phyloP scores from a whole-genome alignment of 2,888 invertebrate genomes.

The Phymatocera aterrima region DNA sequence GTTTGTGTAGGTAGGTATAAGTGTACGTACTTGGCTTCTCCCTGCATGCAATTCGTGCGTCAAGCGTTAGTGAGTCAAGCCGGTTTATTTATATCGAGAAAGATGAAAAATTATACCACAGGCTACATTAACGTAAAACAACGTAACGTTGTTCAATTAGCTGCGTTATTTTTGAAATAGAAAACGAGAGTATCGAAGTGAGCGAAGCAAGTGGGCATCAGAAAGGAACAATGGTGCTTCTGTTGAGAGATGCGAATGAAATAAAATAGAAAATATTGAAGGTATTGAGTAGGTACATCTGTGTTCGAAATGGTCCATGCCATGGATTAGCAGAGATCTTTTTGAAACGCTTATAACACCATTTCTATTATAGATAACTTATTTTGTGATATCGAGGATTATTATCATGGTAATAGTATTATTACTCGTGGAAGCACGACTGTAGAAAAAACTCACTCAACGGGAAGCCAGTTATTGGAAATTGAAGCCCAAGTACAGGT shows the following conservation, averaged over 20 bases:
- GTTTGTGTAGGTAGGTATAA: too few relatives aligned
- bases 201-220: background rate
- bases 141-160: constrained; percentile 46
- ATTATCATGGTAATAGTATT: too few relatives aligned
- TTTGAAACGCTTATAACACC: too few relatives aligned
- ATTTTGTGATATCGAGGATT: too few relatives aligned
- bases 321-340: too few relatives aligned
- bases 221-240: background rate
- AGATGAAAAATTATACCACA: constrained; percentile 45
- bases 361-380: too few relatives aligned
- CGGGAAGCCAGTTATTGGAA: background rate
- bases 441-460: too few relatives aligned
- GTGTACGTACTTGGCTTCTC: constrained; percentile 34
- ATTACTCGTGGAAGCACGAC: too few relatives aligned
- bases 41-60: constrained; percentile 46
- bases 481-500: too few relatives aligned
- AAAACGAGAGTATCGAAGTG: background rate
- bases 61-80: constrained; percentile 48
- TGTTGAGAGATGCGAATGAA: background rate
- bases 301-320: too few relatives aligned
- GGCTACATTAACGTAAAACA: constrained; percentile 33
- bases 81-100: constrained; percentile 50
- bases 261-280: background rate
- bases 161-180: constrained; percentile 40
- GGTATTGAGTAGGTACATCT: too few relatives aligned